Evolutionary conservation across 1,140 invertebrate genomes (phyloP), one percentile per base, ranked within the genome.

Genomic region (Holotrichia oblita): DNA sequence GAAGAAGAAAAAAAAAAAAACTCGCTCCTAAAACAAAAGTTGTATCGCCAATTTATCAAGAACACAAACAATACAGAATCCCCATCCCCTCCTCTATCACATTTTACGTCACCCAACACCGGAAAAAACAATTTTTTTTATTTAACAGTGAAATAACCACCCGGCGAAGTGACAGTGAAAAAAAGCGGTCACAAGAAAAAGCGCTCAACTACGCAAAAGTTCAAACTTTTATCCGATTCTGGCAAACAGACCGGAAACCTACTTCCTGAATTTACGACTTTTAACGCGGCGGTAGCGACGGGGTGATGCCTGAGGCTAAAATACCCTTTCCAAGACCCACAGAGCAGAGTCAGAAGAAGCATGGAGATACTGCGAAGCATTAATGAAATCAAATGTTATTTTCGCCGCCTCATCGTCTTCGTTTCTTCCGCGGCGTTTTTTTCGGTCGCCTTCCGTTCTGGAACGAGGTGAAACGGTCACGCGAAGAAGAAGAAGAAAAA

Each of bases 371-470:
- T 34, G 14, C 12, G n/a, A 55, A 17, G 17, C 48, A 55, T 55
- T 55, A 55, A 55, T 55, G 48, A 55, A 55, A 55, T 55, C 48
- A 55, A 55, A 55, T 55, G 48, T 55, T 55, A 55, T 55, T 55
- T 55, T 55, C 48, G 48, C 48, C 48, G 48, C 48, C 48, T 55
- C 48, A 55, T 55, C 48, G 48, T 55, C 48, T 55, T 55, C n/a
- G 48, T 17, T 55, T 55, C 48, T 17, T 55, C 17, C n/a, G n/a
- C 27, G 27, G 27, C 27, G 27, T 34, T 34, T 34, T 34, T 55
- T 55, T 55, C 48, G 48, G 48, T 17, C 48, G 48, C n/a, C 48
- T 55, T 55, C 48, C 48, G 48, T 17, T 55, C 48, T 55, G 48
- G 48, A 55, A 55, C 48, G 48, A 55, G 48, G 27, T 34, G 27